Percentiles rank a stretch among this genome's conserved stretches.
These are phyloP conservation scores for Parus major DNA, from an alignment of 2,113 vertebrate species.

Conservation along the genomic window DNA sequence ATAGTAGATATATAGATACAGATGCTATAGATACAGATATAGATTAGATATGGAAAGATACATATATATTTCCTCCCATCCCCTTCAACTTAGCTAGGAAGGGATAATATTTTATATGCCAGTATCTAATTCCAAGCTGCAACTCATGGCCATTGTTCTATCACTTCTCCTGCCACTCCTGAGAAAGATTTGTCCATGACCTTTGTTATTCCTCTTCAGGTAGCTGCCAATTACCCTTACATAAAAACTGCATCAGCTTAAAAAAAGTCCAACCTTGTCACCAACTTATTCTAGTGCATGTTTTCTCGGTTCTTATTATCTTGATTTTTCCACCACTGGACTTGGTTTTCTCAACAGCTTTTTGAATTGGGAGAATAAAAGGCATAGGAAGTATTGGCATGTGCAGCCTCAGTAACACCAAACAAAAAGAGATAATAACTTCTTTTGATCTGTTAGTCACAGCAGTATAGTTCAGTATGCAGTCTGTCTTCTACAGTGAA, in stretches of 20 bases:
- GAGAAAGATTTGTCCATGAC: not conserved
- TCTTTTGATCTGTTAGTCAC: not conserved
- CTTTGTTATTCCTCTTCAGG: not conserved
- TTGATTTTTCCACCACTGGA: not conserved
- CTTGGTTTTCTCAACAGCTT: not conserved
- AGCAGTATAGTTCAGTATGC: not conserved
- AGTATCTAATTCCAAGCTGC: not conserved
- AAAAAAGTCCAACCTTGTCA: not conserved
- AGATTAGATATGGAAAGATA: no score
- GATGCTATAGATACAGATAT: not conserved
- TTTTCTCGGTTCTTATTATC: not conserved
- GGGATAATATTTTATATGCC: not conserved
- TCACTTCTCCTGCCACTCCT: not conserved
- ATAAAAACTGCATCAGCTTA: not conserved
- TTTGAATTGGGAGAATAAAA: not conserved
- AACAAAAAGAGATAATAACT: not conserved
- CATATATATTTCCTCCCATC: not conserved
- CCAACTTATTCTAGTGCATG: not conserved
- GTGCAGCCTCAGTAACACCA: not conserved
- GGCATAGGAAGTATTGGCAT: not conserved
- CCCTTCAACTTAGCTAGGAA: not conserved
- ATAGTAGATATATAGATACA: not conserved
- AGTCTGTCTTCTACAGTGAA: not conserved
- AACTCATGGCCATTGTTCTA: fast-evolving
- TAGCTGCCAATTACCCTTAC: not conserved